A percentile compares a stretch with the other conserved stretches of the same genome.
These are phyloP conservation scores for Synergus itoensis DNA, from an alignment of 2,888 invertebrate genomes.

Conservation along the genomic window DNA sequence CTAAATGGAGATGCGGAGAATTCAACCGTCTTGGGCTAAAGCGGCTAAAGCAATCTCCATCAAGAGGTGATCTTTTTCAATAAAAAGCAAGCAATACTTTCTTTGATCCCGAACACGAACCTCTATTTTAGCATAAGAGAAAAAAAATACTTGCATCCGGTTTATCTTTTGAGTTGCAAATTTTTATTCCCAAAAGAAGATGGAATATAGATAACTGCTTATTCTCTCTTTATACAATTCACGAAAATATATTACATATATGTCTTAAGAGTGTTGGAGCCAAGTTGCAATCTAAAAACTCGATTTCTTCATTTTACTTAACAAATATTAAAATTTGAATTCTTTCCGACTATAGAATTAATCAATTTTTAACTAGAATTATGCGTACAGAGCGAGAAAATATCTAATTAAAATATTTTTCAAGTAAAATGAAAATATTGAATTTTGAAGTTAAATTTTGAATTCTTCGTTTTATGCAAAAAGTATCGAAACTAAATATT, in stretches of 20 bases:
- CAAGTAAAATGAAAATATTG: too few relatives aligned
- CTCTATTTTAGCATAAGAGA: constrained; percentile 35
- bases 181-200: constrained; percentile 43
- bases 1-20: constrained; percentile 44
- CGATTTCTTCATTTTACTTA: too few relatives aligned
- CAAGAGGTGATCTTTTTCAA: constrained; percentile 36
- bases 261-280: too few relatives aligned
- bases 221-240: not conserved
- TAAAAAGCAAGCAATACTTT: constrained; percentile 52
- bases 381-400: too few relatives aligned
- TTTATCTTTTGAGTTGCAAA: constrained; percentile 53
- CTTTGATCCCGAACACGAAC: constrained; percentile 44
- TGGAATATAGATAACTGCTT: not conserved
- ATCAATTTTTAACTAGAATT: too few relatives aligned
- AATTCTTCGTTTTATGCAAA: too few relatives aligned
- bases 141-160: constrained; percentile 46
- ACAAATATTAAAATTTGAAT: too few relatives aligned
- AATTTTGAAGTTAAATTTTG: too few relatives aligned
- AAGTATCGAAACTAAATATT: too few relatives aligned
- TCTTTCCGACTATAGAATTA: too few relatives aligned
- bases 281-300: too few relatives aligned
- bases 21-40: constrained; percentile 44
- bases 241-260: not conserved
- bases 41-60: constrained; percentile 46
- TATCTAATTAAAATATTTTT: too few relatives aligned